Conservation (phyloP, 2,113 vertebrate species). For the Rissa tridactyla region DNA sequence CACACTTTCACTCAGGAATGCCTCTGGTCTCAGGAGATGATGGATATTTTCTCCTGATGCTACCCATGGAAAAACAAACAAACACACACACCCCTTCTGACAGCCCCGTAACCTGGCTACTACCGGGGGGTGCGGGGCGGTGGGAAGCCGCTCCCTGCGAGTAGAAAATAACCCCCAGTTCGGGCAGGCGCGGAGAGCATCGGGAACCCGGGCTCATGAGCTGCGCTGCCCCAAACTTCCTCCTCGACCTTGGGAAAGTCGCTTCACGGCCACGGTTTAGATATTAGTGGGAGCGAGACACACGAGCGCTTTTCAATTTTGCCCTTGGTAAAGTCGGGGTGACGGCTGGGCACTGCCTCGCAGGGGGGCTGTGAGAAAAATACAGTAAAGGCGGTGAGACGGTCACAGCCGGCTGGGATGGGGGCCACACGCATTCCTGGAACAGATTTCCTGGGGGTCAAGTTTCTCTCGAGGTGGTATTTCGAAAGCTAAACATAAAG, state of each 20-base stretch:
- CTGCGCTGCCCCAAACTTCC: not conserved
- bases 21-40: slow-evolving; percentile 18
- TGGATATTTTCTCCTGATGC: slow-evolving; percentile 52
- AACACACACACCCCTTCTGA: slow-evolving; percentile 9
- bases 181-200: not conserved
- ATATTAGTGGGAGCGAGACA: not conserved
- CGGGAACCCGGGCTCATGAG: not conserved
- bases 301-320: not conserved
- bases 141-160: not conserved
- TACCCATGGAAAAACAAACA: slow-evolving; percentile 42
- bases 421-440: slow-evolving; percentile 39
- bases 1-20: slow-evolving; percentile 51
- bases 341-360: not conserved
- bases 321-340: not conserved
- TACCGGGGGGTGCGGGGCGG: not conserved
- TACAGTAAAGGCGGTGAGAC: slow-evolving; percentile 3
- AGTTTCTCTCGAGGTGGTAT: slow-evolving; percentile 31
- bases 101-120: not conserved
- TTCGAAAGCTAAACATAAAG: slow-evolving; percentile 36
- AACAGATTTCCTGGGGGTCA: slow-evolving; percentile 59
- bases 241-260: not conserved
- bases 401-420: not conserved
- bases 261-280: not conserved
- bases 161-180: not conserved
- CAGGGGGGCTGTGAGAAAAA: not conserved